These are phyloP conservation scores for Megaceryle maxima DNA, from an alignment of 2,113 vertebrate genomes.

Conservation along the genomic window DNA sequence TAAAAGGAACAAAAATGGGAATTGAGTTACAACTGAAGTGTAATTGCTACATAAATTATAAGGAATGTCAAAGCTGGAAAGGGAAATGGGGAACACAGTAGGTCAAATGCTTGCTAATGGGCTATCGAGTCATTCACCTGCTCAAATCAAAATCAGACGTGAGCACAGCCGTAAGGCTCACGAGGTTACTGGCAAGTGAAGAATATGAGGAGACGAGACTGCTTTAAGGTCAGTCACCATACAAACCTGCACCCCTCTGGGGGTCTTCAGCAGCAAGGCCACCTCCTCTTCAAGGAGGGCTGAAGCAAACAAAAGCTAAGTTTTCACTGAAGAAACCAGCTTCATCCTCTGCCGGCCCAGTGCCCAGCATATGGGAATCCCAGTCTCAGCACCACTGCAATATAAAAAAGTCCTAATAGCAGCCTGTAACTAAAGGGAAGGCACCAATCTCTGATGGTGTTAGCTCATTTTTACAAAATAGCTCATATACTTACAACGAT, in stretches of 20 bases:
- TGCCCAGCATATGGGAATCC: not conserved
- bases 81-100: conserved; percentile 7
- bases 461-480: not conserved
- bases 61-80: conserved; percentile 9
- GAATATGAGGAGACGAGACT: not conserved
- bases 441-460: not conserved
- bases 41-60: conserved; percentile 47
- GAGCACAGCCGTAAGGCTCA: not conserved
- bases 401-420: not conserved
- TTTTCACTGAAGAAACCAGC: not conserved
- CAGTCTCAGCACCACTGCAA: no score
- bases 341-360: not conserved
- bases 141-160: not conserved
- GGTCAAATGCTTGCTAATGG: conserved; percentile 33
- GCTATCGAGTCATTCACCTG: conserved; percentile 12
- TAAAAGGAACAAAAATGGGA: conserved; percentile 1
- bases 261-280: not conserved
- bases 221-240: not conserved
- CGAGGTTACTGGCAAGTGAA: not conserved
- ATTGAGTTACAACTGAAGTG: conserved; percentile 51
- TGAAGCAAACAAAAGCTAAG: not conserved
- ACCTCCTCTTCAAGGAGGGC: not conserved
- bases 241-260: not conserved
- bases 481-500: not conserved
- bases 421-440: not conserved